Evolutionary conservation across 53 echinoderm and acorn worm genomes (phyloP).

Genomic region (Echinarachnius parma): DNA sequence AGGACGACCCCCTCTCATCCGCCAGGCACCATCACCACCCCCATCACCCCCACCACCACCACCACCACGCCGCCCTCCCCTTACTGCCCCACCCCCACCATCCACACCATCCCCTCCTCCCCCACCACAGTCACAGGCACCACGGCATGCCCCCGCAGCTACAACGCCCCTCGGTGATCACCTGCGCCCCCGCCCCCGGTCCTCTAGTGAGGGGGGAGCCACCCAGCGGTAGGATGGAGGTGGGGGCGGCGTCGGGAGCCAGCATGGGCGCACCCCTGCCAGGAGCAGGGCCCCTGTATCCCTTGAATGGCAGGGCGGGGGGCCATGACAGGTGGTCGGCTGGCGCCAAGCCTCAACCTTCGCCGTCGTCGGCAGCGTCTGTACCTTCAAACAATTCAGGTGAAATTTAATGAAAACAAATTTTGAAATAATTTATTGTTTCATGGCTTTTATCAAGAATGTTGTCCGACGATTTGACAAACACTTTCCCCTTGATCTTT

Average conservation of each 20-base stretch:
- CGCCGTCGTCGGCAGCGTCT: no score
- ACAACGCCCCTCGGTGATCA: slow-evolving; percentile 74
- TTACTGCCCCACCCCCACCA: slow-evolving; percentile 36
- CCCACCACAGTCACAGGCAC: slow-evolving; percentile 34
- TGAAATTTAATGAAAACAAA: no score
- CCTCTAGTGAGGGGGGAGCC: slow-evolving; percentile 51
- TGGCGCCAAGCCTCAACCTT: no score
- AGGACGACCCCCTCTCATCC: slow-evolving; percentile 33
- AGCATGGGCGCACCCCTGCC: slow-evolving; percentile 6
- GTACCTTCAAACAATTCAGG: no score
- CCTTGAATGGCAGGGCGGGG: slow-evolving; percentile 22
- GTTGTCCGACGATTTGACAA: no score
- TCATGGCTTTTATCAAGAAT: no score
- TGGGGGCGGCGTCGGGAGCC: no score
- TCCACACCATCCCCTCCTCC: slow-evolving; percentile 37
- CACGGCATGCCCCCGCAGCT: slow-evolving; percentile 48
- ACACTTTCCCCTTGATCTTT: no score
- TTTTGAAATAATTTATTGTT: no score
- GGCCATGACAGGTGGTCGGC: slow-evolving; percentile 23
- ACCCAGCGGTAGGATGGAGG: background rate
- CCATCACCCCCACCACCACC: slow-evolving; percentile 21
- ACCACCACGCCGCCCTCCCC: slow-evolving; percentile 5
- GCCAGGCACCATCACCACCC: background rate
- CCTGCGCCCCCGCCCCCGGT: slow-evolving; percentile 64
- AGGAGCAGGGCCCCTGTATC: slow-evolving; percentile 1